A percentile compares a stretch with the other conserved stretches of the same genome.
Conservation (phyloP, 2,797 vertebrate species). For the Spea hammondii region DNA sequence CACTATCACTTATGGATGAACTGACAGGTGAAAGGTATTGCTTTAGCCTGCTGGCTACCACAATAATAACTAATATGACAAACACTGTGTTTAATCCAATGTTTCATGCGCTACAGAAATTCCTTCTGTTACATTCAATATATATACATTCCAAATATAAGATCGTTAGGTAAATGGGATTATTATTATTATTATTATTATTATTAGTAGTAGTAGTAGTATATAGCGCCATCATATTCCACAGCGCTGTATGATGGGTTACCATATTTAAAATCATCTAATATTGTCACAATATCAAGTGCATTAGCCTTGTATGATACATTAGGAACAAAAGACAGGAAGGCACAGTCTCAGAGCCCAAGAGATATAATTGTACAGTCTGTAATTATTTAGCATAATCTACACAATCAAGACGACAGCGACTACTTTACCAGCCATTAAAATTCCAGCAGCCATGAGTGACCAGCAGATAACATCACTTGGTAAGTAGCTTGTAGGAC, state of each 20-base stretch:
- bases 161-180: too few species aligned
- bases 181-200: too few species aligned
- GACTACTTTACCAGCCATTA: constrained; percentile 65
- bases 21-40: neutral
- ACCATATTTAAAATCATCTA: too few species aligned
- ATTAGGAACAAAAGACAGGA: too few species aligned
- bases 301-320: too few species aligned
- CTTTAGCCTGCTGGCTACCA: neutral
- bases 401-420: constrained; percentile 60
- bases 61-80: neutral
- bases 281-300: too few species aligned
- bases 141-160: too few species aligned
- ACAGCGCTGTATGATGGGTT: too few species aligned
- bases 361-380: too few species aligned
- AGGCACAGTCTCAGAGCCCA: too few species aligned
- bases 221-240: too few species aligned
- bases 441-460: constrained; percentile 71
- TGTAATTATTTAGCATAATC: constrained; percentile 5
- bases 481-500: constrained; percentile 60
- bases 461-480: constrained; percentile 67
- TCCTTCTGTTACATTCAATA: neutral
- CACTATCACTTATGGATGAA: neutral
- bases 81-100: neutral
- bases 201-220: too few species aligned
- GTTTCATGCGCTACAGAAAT: neutral